These are phyloP conservation scores for Spinus pinus DNA, from an alignment of 2,797 vertebrate genomes.

Conservation along the genomic window DNA sequence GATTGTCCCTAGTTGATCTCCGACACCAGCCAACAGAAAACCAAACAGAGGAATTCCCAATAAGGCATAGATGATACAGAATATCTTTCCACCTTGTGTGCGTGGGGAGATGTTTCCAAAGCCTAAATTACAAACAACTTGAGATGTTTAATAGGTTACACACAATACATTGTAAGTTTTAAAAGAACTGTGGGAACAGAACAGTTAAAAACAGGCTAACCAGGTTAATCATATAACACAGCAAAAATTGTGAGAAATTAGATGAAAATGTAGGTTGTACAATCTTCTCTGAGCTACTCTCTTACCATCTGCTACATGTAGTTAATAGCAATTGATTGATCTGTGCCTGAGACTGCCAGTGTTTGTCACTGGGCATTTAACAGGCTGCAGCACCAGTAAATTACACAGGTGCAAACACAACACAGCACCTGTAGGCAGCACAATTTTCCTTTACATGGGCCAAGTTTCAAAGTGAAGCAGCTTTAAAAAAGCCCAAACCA, in stretches of 20 bases:
- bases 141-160: slow-evolving; percentile 52
- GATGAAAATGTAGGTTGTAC: neutral
- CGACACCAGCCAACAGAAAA: slow-evolving; percentile 95
- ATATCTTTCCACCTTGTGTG: slow-evolving; percentile 94
- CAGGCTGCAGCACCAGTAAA: neutral
- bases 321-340: neutral
- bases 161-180: neutral
- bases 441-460: neutral
- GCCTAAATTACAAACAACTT: slow-evolving; percentile 76
- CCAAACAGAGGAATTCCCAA: slow-evolving; percentile 97
- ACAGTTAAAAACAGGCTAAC: neutral
- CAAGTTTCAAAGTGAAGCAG: neutral
- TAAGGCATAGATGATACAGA: slow-evolving; percentile 97
- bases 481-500: neutral
- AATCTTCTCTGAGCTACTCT: neutral
- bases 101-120: slow-evolving; percentile 98
- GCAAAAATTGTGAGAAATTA: neutral
- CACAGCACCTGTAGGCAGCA: neutral
- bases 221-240: neutral
- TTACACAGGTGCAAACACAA: neutral
- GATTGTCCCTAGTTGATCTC: slow-evolving; percentile 96
- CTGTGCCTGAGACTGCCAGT: neutral
- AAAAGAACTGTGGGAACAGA: neutral
- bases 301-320: neutral
- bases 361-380: neutral